phyloP scores from a whole-genome alignment of 2,113 vertebrate genomes.

The Eretmodus cyanostictus region DNA sequence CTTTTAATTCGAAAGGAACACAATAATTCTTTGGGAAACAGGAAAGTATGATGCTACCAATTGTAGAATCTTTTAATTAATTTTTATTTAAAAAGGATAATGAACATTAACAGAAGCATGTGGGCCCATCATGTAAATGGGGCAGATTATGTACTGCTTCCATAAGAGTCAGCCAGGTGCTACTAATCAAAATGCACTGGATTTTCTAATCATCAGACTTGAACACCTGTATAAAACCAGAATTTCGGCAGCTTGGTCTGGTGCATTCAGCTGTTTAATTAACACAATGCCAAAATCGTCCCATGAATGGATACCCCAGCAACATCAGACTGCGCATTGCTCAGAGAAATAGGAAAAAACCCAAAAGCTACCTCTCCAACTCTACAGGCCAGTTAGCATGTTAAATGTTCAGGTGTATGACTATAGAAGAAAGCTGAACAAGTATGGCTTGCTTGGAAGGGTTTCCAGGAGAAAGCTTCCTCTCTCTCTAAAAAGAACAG shows the following conservation, averaged over 20 bases:
- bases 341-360: background rate
- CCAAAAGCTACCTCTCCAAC: background rate
- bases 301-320: background rate
- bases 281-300: background rate
- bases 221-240: background rate
- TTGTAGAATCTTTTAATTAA: background rate
- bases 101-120: background rate
- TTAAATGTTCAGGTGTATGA: background rate
- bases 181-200: background rate
- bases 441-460: background rate
- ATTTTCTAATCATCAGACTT: background rate
- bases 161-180: background rate
- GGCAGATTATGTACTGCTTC: background rate
- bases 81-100: background rate
- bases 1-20: background rate
- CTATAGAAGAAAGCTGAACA: background rate
- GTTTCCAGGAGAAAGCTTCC: background rate
- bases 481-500: background rate
- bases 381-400: background rate
- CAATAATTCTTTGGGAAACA: background rate
- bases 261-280: background rate
- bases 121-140: background rate
- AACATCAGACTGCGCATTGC: rapidly evolving
- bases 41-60: background rate
- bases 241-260: background rate